These are phyloP conservation scores for Rhinopomastus cyanomelas DNA, from an alignment of 2,113 vertebrate species.

Conservation along the genomic window DNA sequence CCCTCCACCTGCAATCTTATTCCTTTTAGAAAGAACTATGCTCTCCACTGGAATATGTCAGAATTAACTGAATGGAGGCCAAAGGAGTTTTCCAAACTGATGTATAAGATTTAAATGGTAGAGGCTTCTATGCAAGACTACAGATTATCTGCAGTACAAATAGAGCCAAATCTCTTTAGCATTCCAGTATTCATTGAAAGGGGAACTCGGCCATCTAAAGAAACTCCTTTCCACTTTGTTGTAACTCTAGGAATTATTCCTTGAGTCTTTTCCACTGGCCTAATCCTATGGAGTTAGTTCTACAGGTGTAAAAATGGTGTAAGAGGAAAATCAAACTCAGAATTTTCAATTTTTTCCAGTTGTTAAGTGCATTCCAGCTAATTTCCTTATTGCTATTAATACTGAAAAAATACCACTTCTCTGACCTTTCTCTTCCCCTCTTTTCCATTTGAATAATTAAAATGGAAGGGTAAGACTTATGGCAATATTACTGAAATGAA, in stretches of 20 bases:
- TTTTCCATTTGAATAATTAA: neutral
- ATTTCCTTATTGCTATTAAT: constrained; percentile 1
- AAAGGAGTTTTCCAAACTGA: neutral
- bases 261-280: neutral
- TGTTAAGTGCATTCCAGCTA: neutral
- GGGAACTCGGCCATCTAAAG: constrained; percentile 17
- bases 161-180: neutral
- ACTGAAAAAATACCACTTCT: neutral
- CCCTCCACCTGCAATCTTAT: constrained; percentile 9
- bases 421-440: neutral
- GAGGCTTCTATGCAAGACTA: neutral
- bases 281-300: neutral
- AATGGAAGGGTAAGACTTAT: neutral
- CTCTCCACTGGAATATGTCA: neutral
- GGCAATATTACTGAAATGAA: neutral
- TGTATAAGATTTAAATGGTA: constrained; percentile 3
- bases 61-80: neutral
- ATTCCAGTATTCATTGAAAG: neutral
- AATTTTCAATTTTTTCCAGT: constrained; percentile 27
- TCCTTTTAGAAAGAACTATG: neutral
- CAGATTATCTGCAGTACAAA: neutral
- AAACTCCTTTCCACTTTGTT: constrained; percentile 32
- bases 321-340: constrained; percentile 14
- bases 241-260: constrained; percentile 19
- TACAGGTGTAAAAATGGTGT: neutral